These are phyloP conservation scores for Chrysodeixis includens DNA, from an alignment of 2,888 invertebrate genomes.

Conservation along the genomic window DNA sequence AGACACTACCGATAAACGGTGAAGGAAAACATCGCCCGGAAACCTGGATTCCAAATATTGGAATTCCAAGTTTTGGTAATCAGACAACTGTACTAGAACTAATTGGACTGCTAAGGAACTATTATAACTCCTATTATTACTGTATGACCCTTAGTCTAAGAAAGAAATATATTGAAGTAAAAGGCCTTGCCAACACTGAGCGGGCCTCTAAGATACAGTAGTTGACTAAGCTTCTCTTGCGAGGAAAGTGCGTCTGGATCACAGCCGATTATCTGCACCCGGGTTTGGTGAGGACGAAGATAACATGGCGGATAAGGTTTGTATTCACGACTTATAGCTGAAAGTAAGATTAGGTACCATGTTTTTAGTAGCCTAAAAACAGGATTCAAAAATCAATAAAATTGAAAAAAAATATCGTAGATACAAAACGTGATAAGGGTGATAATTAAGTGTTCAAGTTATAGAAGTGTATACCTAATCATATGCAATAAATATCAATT, in stretches of 20 bases:
- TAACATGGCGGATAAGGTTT: neutral
- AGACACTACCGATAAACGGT: too few relatives aligned
- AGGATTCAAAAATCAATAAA: neutral
- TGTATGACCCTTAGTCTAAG: neutral
- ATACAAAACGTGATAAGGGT: too few relatives aligned
- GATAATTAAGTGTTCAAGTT: too few relatives aligned
- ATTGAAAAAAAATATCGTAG: too few relatives aligned
- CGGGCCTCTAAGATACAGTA: constrained; percentile 48
- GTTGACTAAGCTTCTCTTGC: constrained; percentile 45
- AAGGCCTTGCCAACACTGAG: constrained; percentile 47
- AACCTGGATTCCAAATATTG: too few relatives aligned
- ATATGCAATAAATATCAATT: too few relatives aligned
- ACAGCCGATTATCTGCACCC: constrained; percentile 38
- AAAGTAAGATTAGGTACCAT: neutral
- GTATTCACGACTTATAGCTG: neutral
- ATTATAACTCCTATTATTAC: neutral
- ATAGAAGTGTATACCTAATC: too few relatives aligned
- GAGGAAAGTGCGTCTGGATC: neutral
- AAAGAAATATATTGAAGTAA: neutral
- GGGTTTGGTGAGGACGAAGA: constrained; percentile 8
- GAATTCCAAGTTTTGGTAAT: too few relatives aligned
- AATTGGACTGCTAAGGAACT: too few relatives aligned
- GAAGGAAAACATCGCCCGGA: too few relatives aligned
- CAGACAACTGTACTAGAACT: too few relatives aligned
- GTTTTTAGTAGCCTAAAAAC: neutral